Conservation (phyloP, 1,140 invertebrate species). For the Homalodisca vitripennis region DNA sequence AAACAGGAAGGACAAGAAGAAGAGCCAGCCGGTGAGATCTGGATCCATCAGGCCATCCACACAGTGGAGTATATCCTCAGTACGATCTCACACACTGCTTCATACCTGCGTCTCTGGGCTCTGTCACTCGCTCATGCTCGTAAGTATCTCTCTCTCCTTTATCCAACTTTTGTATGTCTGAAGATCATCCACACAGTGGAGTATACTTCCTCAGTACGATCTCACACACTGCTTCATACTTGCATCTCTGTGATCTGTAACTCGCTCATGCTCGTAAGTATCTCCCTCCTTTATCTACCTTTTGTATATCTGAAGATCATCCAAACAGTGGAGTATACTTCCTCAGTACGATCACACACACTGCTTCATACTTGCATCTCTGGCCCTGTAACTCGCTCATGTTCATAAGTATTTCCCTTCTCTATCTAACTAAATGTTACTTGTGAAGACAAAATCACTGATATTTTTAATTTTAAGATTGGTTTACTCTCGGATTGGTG, state of each 20-base stretch:
- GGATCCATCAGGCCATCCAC: conserved; percentile 96
- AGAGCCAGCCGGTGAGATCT: conserved; percentile 83
- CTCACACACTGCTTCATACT: conserved; percentile 97
- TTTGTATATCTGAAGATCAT: too few relatives aligned
- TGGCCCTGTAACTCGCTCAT: conserved; percentile 96
- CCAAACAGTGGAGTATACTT: conserved; percentile 98
- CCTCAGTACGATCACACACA: conserved; percentile 94
- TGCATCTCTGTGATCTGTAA: conserved; percentile 96
- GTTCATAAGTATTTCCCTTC: too few relatives aligned
- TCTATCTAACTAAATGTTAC: too few relatives aligned
- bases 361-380: conserved; percentile 96
- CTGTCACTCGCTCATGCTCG: conserved; percentile 93
- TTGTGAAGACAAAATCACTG: too few relatives aligned
- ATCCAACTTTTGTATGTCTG: too few relatives aligned
- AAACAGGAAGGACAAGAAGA: conserved; percentile 58
- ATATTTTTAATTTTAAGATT: too few relatives aligned
- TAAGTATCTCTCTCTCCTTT: conserved; percentile 49
- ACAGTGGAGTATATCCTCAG: conserved; percentile 98
- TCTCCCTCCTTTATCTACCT: too few relatives aligned
- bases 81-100: conserved; percentile 97
- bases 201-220: conserved; percentile 94
- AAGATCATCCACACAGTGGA: conserved; percentile 98
- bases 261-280: conserved; percentile 88
- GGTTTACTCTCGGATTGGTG: too few relatives aligned
- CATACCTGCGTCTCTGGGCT: conserved; percentile 97